Percentiles rank a stretch among this genome's conserved stretches.
phyloP scores from a whole-genome alignment of 2,797 vertebrate species.

The Silurus lanzhouensis region DNA sequence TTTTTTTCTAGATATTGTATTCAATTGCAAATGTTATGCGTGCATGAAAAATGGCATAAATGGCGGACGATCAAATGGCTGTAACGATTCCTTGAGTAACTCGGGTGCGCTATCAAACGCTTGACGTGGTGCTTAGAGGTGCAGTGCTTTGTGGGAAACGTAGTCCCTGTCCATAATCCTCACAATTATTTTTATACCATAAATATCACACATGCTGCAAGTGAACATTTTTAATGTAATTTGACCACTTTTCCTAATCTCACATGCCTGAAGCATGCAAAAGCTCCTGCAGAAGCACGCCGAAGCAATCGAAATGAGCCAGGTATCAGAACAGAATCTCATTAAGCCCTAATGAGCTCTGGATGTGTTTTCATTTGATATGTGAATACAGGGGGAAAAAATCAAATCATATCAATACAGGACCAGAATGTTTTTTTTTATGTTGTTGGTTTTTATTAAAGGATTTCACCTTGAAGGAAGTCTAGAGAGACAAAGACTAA shows the following conservation, averaged over 20 bases:
- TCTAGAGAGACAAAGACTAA: neutral
- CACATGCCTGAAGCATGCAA: conserved; percentile 1
- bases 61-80: neutral
- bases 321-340: conserved; percentile 19
- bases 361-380: conserved; percentile 22
- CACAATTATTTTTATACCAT: too few species aligned
- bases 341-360: conserved; percentile 31
- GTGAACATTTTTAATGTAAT: too few species aligned
- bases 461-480: conserved; percentile 12
- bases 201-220: too few species aligned
- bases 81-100: too few species aligned
- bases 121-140: too few species aligned
- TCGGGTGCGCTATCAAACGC: too few species aligned
- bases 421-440: neutral
- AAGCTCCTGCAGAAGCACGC: conserved; percentile 4
- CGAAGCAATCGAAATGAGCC: neutral
- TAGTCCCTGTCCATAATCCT: too few species aligned
- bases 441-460: neutral
- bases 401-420: neutral
- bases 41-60: neutral
- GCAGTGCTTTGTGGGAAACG: too few species aligned
- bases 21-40: neutral
- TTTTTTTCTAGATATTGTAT: neutral
- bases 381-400: neutral
- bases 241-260: neutral